These are phyloP conservation scores for Oncorhynchus tshawytscha DNA, from an alignment of 2,113 vertebrate genomes.

Conservation along the genomic window DNA sequence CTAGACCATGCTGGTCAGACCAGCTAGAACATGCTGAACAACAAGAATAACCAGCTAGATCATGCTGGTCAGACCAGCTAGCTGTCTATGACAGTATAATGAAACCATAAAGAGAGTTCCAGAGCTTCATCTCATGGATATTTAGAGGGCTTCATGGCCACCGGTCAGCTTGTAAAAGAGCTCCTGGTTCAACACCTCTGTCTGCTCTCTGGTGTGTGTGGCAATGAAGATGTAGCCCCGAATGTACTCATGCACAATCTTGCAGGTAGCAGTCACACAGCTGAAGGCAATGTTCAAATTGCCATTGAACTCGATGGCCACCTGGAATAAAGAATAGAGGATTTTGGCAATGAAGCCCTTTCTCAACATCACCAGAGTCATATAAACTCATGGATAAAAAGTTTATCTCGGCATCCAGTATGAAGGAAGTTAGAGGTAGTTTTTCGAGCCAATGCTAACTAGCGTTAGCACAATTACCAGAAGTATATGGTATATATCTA, in stretches of 20 bases:
- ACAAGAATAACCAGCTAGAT: too few relatives aligned
- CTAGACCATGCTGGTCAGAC: too few relatives aligned
- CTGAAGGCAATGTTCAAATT: conserved; percentile 80
- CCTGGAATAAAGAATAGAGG: conserved; percentile 49
- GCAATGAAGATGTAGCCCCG: conserved; percentile 82
- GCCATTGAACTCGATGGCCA: conserved; percentile 80
- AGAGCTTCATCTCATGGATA: neutral
- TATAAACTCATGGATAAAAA: too few relatives aligned
- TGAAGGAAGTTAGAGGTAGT: too few relatives aligned
- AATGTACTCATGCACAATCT: conserved; percentile 78
- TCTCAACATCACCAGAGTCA: too few relatives aligned
- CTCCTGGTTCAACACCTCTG: conserved; percentile 71
- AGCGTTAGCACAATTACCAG: too few relatives aligned
- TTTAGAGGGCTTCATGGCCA: conserved; percentile 77
- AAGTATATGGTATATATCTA: too few relatives aligned
- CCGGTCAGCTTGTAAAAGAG: conserved; percentile 79
- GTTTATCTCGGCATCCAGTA: too few relatives aligned
- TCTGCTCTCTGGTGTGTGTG: conserved; percentile 69
- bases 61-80: too few relatives aligned
- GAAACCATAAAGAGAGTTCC: neutral
- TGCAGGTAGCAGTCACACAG: conserved; percentile 75
- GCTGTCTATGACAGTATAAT: neutral
- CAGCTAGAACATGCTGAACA: too few relatives aligned
- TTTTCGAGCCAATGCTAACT: too few relatives aligned
- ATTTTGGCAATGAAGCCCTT: neutral